phyloP scores from a whole-genome alignment of 2,888 invertebrate genomes.

The Suillia variegata region DNA sequence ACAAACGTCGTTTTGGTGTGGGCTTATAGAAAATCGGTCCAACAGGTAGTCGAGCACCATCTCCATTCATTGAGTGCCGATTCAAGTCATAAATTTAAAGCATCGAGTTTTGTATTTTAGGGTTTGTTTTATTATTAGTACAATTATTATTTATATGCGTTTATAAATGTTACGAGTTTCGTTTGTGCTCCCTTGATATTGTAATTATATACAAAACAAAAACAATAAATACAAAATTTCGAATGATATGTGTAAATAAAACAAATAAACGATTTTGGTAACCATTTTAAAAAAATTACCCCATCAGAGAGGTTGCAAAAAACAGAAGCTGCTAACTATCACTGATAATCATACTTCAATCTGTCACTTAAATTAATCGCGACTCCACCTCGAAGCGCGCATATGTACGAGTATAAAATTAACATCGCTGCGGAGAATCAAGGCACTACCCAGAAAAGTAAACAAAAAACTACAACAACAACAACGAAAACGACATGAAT shows the following conservation, averaged over 20 bases:
- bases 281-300: too few species aligned
- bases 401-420: not conserved
- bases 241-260: too few species aligned
- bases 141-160: not conserved
- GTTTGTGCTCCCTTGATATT: too few species aligned
- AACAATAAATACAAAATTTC: too few species aligned
- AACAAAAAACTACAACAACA: not conserved
- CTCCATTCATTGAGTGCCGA: not conserved
- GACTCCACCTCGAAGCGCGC: constrained; percentile 13
- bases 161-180: too few species aligned
- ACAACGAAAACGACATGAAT: not conserved
- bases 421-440: not conserved
- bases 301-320: too few species aligned
- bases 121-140: not conserved
- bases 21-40: too few species aligned
- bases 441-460: not conserved
- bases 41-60: too few species aligned
- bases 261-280: too few species aligned
- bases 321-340: constrained; percentile 24
- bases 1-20: too few species aligned
- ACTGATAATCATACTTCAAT: constrained; percentile 23
- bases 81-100: not conserved
- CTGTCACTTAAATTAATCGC: constrained; percentile 30
- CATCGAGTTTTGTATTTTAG: not conserved
- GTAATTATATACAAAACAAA: too few species aligned